phyloP scores from a whole-genome alignment of 2,113 vertebrate species.

The Eolophus roseicapilla region DNA sequence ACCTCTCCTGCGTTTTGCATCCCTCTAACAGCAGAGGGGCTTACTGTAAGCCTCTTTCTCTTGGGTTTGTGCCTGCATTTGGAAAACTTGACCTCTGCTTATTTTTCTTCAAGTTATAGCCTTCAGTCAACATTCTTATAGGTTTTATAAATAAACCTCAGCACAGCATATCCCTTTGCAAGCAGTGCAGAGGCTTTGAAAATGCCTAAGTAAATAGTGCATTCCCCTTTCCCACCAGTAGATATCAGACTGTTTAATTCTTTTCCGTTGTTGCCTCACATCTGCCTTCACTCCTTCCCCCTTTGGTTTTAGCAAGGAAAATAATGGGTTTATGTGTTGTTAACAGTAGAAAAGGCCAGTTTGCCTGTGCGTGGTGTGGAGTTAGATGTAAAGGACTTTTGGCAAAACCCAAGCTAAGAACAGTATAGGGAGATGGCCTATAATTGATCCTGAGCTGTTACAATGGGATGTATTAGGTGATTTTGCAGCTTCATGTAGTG shows the following conservation, averaged over 20 bases:
- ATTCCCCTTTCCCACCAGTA: conserved; percentile 45
- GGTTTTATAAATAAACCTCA: conserved; percentile 33
- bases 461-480: background rate
- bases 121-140: background rate
- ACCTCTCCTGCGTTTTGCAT: background rate
- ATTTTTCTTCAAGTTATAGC: background rate
- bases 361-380: background rate
- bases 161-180: background rate
- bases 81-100: conserved; percentile 7
- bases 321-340: background rate
- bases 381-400: background rate
- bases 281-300: background rate
- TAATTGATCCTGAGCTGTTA: background rate
- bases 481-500: background rate
- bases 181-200: background rate
- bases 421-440: background rate
- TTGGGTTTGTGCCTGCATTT: background rate
- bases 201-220: background rate
- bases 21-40: background rate
- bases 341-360: background rate
- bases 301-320: background rate
- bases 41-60: background rate
- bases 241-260: background rate
- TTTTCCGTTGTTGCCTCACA: background rate
- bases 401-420: background rate